Evolutionary conservation across 2,888 invertebrate species (phyloP).

Genomic region (Chouioia cunea): DNA sequence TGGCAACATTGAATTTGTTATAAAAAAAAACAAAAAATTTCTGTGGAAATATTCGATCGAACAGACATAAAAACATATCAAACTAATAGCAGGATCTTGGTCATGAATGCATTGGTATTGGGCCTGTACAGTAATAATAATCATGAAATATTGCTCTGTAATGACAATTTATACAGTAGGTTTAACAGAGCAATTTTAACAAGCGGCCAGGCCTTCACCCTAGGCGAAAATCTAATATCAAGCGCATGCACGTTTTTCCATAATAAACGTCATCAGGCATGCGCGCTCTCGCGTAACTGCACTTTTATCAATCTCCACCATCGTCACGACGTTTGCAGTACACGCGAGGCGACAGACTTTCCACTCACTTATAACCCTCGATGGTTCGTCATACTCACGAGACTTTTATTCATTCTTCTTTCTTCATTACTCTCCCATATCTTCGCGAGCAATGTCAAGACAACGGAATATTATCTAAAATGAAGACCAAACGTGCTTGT

Average conservation of each 20-base stretch:
- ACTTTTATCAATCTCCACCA: conserved; percentile 24
- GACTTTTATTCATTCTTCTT: background rate
- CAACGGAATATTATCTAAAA: conserved; percentile 6
- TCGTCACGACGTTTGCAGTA: conserved; percentile 25
- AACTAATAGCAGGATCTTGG: conserved; percentile 10
- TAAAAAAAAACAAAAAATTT: too few species aligned
- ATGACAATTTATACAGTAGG: conserved; percentile 29
- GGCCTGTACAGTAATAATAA: conserved; percentile 29
- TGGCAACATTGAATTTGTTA: too few species aligned
- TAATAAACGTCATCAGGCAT: conserved; percentile 42
- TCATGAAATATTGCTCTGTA: conserved; percentile 29
- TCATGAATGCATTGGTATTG: conserved; percentile 6
- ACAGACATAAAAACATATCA: background rate
- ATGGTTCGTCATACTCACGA: background rate
- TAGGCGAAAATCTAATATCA: conserved; percentile 22
- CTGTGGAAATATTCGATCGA: too few species aligned
- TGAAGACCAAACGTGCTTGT: background rate
- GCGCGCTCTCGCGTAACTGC: conserved; percentile 3
- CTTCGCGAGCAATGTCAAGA: conserved; percentile 26
- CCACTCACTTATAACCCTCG: background rate
- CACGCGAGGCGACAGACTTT: conserved; percentile 20
- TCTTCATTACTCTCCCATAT: too few species aligned
- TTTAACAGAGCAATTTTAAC: conserved; percentile 9
- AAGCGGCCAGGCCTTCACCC: background rate
- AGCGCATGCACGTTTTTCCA: conserved; percentile 35